These are phyloP conservation scores for Gibbula magus DNA, from an alignment of 2,888 invertebrate species.

Conservation along the genomic window DNA sequence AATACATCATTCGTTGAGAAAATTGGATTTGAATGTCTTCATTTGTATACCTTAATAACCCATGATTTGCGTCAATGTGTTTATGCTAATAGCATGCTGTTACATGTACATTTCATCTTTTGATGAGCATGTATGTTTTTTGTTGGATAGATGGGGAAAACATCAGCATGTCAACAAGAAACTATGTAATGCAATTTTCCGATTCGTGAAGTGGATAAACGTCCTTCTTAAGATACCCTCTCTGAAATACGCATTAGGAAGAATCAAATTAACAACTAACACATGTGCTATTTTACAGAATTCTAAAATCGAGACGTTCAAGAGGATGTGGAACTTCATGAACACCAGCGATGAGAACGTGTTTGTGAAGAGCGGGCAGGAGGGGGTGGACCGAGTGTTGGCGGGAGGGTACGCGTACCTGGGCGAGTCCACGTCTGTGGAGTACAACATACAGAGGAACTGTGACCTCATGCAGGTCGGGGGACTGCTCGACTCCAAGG, in stretches of 20 bases:
- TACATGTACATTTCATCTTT: too few species aligned
- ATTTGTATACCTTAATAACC: too few species aligned
- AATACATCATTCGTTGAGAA: too few species aligned
- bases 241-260: neutral
- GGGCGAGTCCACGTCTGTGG: conserved; percentile 98
- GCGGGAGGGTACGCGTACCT: conserved; percentile 96
- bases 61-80: too few species aligned
- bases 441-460: conserved; percentile 90
- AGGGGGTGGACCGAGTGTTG: conserved; percentile 89
- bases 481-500: conserved; percentile 89
- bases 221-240: neutral
- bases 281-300: conserved; percentile 79
- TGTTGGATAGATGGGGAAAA: too few species aligned
- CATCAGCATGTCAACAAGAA: too few species aligned
- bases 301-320: conserved; percentile 85
- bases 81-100: too few species aligned
- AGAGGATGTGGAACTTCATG: conserved; percentile 90
- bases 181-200: too few species aligned
- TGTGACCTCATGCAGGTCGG: conserved; percentile 98
- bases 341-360: conserved; percentile 84
- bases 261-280: neutral
- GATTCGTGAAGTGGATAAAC: too few species aligned
- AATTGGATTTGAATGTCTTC: too few species aligned
- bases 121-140: neutral
- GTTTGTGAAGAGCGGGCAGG: conserved; percentile 91